Evolutionary conservation across 2,113 vertebrate genomes (phyloP).

Genomic region (Brevimyrus niger): DNA sequence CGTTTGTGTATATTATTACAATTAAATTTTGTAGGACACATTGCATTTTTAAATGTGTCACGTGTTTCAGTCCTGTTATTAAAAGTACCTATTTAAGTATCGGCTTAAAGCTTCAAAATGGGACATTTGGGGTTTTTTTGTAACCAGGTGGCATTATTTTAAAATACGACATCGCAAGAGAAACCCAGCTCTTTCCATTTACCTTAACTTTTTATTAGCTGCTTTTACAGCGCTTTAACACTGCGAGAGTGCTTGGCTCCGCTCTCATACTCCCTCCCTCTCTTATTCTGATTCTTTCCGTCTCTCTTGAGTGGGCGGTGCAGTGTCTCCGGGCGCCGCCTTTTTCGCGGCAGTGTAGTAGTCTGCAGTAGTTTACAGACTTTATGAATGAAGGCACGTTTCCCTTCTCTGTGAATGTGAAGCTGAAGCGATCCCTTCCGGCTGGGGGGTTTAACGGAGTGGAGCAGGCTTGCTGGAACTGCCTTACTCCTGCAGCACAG

Average conservation of each 20-base stretch:
- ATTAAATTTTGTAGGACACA: not conserved
- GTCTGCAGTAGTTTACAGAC: slow-evolving; percentile 46
- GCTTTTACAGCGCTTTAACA: not conserved
- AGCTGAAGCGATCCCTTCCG: slow-evolving; percentile 21
- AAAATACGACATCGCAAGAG: not conserved
- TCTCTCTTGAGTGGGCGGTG: slow-evolving; percentile 30
- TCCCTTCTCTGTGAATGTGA: slow-evolving; percentile 22
- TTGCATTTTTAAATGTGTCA: not conserved
- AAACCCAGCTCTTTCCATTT: not conserved
- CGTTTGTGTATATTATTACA: not conserved
- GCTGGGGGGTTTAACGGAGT: not conserved
- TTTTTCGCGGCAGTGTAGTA: slow-evolving; percentile 50
- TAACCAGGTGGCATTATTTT: not conserved
- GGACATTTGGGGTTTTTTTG: not conserved
- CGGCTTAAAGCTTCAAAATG: not conserved
- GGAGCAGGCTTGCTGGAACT: not conserved
- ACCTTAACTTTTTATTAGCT: not conserved
- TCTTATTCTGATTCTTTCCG: not conserved
- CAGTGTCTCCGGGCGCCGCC: slow-evolving; percentile 33
- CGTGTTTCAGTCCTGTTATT: not conserved
- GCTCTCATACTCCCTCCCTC: not conserved
- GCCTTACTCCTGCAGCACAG: not conserved
- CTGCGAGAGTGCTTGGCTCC: not conserved
- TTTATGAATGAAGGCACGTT: slow-evolving; percentile 58
- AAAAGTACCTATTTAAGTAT: not conserved